phyloP scores from a whole-genome alignment of 2,888 invertebrate species.

The Erannis defoliaria region DNA sequence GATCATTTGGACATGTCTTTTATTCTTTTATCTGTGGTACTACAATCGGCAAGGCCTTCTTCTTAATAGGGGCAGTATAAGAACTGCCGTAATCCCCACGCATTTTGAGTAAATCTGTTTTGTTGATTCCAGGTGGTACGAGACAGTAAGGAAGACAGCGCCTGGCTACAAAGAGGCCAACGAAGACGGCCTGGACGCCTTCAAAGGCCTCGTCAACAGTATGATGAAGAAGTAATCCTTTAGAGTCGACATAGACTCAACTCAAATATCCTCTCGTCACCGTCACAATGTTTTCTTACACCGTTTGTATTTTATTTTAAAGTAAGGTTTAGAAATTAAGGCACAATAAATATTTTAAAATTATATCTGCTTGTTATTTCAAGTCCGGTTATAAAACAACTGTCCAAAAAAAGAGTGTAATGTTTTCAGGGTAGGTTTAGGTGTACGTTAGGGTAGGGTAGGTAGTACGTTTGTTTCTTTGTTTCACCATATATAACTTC shows the following conservation, averaged over 20 bases:
- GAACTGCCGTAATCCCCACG: no score
- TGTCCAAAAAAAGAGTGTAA: no score
- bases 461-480: no score
- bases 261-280: slow-evolving; percentile 40
- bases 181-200: slow-evolving; percentile 84
- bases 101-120: no score
- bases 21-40: no score
- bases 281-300: slow-evolving; percentile 55
- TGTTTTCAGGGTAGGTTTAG: no score
- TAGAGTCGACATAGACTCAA: slow-evolving; percentile 31
- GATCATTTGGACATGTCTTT: no score
- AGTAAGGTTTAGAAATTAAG: slow-evolving; percentile 63
- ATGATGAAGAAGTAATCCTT: slow-evolving; percentile 74
- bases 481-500: no score
- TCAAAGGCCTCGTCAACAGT: slow-evolving; percentile 80
- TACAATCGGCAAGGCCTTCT: no score
- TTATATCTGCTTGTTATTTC: slow-evolving; percentile 11
- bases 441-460: no score
- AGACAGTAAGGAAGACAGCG: slow-evolving; percentile 73
- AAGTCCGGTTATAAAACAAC: no score
- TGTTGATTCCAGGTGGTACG: slow-evolving; percentile 71
- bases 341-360: slow-evolving; percentile 64
- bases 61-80: no score
- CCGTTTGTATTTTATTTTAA: slow-evolving; percentile 55
- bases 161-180: slow-evolving; percentile 86